Evolutionary conservation across 2,113 vertebrate species (phyloP), one percentile per base, ranked within the genome.

Genomic region (Notothenia rossii): DNA sequence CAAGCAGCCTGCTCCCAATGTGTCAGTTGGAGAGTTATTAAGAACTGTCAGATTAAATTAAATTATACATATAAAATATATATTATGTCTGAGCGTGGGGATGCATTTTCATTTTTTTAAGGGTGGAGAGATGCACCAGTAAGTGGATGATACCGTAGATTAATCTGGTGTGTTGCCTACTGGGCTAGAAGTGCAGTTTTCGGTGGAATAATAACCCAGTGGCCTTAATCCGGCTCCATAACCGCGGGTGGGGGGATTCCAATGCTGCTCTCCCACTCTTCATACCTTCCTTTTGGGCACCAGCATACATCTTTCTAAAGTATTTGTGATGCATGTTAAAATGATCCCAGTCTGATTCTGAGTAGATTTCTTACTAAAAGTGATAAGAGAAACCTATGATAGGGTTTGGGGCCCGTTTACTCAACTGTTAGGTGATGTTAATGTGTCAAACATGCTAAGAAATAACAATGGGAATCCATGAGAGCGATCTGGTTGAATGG

Each of bases 211-310:
- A 93, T 92, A 87, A 93, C 90, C 87, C 91, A 88, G 79, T 94
- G 92, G 88, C 93, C 93, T 93, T 93, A 94, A 92, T 93, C 91
- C 74, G 72, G 76, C 71, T 75, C 46, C 43, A 66, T 77, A 83
- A 77, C 89, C 85, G 78, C 45, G 53, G 48, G 14, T 5, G 46
- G 60, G 77, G 82, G 66, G 74, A 48, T 85, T 75, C 88, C 84
- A 74, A 22, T 74, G 49, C 72, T 76, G 75, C 73, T 55, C 63
- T 72, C 65, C 62, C 65, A 68, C 54, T 74, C 60, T 54, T 67
- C 70, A 56, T 81, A 59, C 51, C 59, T 74, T 75, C 43, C 13
- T 70, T 82, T 67, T 56, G 53, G 75, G 68, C 58, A 54, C 18
- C 25, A 48, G 50, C 14, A 60, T 12, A 45, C 29, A 48, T 15